phyloP scores from a whole-genome alignment of 1,140 invertebrate species.

The Drosophila mauritiana region DNA sequence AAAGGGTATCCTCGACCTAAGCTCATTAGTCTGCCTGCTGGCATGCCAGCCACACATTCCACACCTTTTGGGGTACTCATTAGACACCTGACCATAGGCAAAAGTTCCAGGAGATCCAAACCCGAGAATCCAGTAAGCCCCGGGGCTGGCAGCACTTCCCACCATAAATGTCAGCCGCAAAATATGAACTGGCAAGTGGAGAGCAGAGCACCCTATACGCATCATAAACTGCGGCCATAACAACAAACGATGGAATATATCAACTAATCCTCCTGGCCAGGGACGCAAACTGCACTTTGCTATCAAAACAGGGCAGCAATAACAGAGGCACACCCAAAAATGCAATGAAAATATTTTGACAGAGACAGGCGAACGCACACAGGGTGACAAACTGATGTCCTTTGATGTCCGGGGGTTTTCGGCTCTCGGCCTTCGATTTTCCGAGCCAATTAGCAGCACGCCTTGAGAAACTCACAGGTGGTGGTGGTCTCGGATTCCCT shows the following conservation, averaged over 20 bases:
- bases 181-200: constrained; percentile 74
- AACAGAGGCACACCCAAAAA: constrained; percentile 71
- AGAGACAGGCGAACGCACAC: constrained; percentile 52
- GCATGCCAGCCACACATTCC: constrained; percentile 4
- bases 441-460: constrained; percentile 77
- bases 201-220: constrained; percentile 57
- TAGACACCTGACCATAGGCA: constrained; percentile 49
- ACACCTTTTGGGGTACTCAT: constrained; percentile 36
- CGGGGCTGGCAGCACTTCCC: constrained; percentile 65
- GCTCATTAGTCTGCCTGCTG: constrained; percentile 36
- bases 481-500: constrained; percentile 43
- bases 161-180: constrained; percentile 76
- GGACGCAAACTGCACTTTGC: constrained; percentile 66
- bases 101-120: constrained; percentile 1
- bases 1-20: not conserved
- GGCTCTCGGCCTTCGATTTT: constrained; percentile 31
- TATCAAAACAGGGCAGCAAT: constrained; percentile 67
- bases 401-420: constrained; percentile 60
- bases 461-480: constrained; percentile 80
- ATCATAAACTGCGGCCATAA: constrained; percentile 78
- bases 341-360: constrained; percentile 83
- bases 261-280: constrained; percentile 66
- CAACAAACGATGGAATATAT: constrained; percentile 63
- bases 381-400: constrained; percentile 31
- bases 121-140: constrained; percentile 7